phyloP scores from a whole-genome alignment of 1,140 invertebrate genomes.

The Zaprionus tsacasi region DNA sequence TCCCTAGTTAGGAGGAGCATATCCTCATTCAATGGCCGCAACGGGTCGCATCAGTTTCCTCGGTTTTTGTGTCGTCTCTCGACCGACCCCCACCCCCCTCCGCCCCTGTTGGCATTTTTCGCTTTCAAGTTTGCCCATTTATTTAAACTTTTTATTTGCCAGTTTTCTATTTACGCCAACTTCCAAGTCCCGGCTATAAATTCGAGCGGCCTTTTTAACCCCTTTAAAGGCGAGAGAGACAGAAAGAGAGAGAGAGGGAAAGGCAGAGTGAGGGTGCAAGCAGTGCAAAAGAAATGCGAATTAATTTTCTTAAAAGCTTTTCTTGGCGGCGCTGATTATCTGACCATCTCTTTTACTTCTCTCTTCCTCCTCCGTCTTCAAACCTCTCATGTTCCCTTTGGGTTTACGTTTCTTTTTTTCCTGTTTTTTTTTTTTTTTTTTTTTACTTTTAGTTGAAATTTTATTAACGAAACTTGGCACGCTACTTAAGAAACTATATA shows the following conservation, averaged over 20 bases:
- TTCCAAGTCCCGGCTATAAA: constrained; percentile 63
- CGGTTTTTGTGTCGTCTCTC: constrained; percentile 24
- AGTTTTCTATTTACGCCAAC: constrained; percentile 71
- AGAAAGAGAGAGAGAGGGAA: neutral
- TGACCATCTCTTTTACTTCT: constrained; percentile 33
- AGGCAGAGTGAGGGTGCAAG: neutral
- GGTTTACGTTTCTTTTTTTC: constrained; percentile 23
- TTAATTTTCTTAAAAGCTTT: constrained; percentile 83
- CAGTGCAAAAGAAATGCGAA: constrained; percentile 57
- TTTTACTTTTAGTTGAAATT: constrained; percentile 53
- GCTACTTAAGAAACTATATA: constrained; percentile 55
- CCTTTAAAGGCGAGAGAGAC: constrained; percentile 36
- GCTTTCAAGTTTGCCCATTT: constrained; percentile 79
- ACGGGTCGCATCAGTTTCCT: constrained; percentile 23
- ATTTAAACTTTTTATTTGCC: constrained; percentile 75
- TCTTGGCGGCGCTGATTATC: constrained; percentile 80
- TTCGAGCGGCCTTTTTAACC: constrained; percentile 62
- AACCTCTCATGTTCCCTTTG: constrained; percentile 25
- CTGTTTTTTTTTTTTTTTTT: constrained; percentile 7
- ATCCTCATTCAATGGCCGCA: constrained; percentile 11
- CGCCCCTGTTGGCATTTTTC: constrained; percentile 43
- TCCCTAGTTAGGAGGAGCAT: constrained; percentile 1
- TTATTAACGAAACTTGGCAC: constrained; percentile 65
- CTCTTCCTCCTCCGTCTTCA: neutral
- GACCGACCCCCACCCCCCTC: neutral